Evolutionary conservation across 1,140 invertebrate species (phyloP), one percentile per base, ranked within the genome.

Genomic region (Portunus trituberculatus): DNA sequence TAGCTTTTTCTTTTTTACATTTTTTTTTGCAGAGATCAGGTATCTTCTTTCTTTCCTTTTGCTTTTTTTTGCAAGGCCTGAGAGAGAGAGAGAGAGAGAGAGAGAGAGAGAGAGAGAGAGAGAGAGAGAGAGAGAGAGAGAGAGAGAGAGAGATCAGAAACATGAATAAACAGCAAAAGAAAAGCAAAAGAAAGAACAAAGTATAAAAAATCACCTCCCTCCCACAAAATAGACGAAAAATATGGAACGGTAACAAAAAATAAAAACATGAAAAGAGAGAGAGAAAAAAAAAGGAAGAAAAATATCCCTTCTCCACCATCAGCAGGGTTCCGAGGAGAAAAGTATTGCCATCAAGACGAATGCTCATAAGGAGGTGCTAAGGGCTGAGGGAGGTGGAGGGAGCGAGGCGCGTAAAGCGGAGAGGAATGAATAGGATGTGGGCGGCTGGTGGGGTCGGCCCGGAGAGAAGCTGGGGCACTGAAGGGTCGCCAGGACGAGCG

Each of bases 101-200:
- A n/a, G n/a, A n/a, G 67, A 76, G 20, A n/a, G 25, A n/a, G 25
- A 76, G 20, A 76, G 67, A 76, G n/a, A n/a, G n/a, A n/a, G n/a
- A 76, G 67, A 76, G n/a, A 76, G 67, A 76, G 67, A 76, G 67
- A 76, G 67, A 76, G n/a, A 76, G 67, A 76, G 67, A 76, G 67
- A 76, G 67, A n/a, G n/a, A n/a, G n/a, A n/a, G 67, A 76, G 67
- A 76, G 67, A 76, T 7, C 12, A 76, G n/a, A 8, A 8, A 76
- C 12, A 76, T 3, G 25, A n/a, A 76, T 7, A n/a, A 25, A 76
- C 6, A 76, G 67, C 1, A 20, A 76, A 76, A n/a, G 20, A 8
- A 76, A 20, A 76, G n/a, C 6, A 52, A n/a, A 20, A 76, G 67
- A 76, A n/a, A 76, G 67, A 10, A 59, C 0, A 59, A 59, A 59